These are phyloP conservation scores for Achroia grisella DNA, from an alignment of 1,140 invertebrate species.

Conservation along the genomic window DNA sequence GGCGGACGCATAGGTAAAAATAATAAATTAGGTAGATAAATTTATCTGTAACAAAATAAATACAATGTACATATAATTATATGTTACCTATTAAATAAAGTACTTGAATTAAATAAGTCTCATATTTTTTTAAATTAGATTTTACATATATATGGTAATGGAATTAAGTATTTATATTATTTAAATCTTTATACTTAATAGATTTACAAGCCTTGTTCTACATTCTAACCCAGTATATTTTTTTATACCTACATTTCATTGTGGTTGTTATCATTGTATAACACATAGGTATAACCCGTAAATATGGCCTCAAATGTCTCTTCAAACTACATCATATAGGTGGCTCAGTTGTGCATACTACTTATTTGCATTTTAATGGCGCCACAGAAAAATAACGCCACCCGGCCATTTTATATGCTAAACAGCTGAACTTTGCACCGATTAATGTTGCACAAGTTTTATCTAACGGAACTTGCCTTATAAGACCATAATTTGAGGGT, in stretches of 20 bases:
- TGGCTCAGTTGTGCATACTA: slow-evolving; percentile 7
- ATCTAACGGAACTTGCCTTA: slow-evolving; percentile 3
- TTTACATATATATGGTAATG: no score
- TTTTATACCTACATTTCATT: no score
- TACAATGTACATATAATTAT: no score
- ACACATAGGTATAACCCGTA: no score
- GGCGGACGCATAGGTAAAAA: slow-evolving; percentile 1
- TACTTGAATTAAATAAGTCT: no score
- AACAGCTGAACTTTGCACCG: slow-evolving; percentile 3
- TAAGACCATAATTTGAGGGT: slow-evolving; percentile 3
- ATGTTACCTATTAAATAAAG: no score
- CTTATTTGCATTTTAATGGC: slow-evolving; percentile 22
- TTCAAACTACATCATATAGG: slow-evolving; percentile 10
- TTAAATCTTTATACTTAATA: no score
- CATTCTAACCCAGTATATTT: no score
- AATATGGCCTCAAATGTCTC: neutral
- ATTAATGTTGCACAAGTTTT: slow-evolving; percentile 9
- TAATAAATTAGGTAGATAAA: slow-evolving; percentile 4
- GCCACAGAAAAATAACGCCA: slow-evolving; percentile 20
- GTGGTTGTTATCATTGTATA: no score
- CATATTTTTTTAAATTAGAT: no score
- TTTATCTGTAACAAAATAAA: neutral
- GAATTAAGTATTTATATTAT: no score
- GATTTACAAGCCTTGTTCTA: no score
- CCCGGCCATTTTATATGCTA: slow-evolving; percentile 14